Conservation (phyloP, 1,140 invertebrate species). For the Lycorma delicatula region DNA sequence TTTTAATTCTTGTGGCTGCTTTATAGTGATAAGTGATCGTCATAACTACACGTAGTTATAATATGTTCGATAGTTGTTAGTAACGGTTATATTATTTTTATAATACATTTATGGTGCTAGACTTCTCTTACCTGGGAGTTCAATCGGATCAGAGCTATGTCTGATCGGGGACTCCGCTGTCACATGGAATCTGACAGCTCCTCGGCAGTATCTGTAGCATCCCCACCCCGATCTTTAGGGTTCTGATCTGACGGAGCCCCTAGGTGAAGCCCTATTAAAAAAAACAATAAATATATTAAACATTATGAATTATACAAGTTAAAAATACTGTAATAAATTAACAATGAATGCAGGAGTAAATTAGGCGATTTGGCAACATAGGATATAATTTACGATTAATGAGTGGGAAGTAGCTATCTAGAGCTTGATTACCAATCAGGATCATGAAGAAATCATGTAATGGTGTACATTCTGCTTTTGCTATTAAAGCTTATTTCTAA, state of each 20-base stretch:
- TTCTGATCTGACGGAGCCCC: neutral
- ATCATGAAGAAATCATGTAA: neutral
- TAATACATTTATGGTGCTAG: too few relatives aligned
- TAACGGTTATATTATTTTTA: too few relatives aligned
- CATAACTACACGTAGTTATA: too few relatives aligned
- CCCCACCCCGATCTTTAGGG: neutral
- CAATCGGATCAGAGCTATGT: slow-evolving; percentile 1
- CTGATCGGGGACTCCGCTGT: neutral
- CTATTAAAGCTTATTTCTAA: too few relatives aligned
- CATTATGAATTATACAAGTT: too few relatives aligned
- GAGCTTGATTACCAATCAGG: neutral
- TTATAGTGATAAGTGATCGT: too few relatives aligned
- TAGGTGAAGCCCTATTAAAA: neutral
- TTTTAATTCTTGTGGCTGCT: too few relatives aligned
- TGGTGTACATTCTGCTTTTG: too few relatives aligned
- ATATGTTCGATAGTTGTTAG: too few relatives aligned
- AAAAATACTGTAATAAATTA: neutral
- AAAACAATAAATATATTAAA: too few relatives aligned
- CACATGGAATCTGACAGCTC: neutral
- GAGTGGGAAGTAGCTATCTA: neutral
- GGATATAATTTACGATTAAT: neutral
- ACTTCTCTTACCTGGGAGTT: neutral
- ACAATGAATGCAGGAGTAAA: neutral
- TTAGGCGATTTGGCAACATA: neutral
- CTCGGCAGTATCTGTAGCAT: neutral